Percentiles rank a stretch among this genome's conserved stretches.
Evolutionary conservation across 1,140 invertebrate genomes (phyloP).

Genomic region (Homalodisca vitripennis): DNA sequence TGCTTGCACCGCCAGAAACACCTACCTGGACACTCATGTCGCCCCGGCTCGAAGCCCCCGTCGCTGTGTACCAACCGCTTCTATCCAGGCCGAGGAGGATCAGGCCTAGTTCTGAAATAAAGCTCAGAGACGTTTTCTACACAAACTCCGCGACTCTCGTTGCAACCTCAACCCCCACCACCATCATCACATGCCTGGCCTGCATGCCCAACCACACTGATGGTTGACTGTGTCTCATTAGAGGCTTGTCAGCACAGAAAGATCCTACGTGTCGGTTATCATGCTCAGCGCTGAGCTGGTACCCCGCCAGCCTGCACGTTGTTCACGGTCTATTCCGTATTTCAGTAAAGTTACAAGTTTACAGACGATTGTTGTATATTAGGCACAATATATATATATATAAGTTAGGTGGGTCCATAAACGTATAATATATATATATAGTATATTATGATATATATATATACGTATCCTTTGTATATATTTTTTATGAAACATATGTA

Average conservation of each 20-base stretch:
- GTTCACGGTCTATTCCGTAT: neutral
- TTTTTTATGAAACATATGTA: too few relatives aligned
- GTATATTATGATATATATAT: too few relatives aligned
- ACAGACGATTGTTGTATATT: too few relatives aligned
- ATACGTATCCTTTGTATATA: too few relatives aligned
- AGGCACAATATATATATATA: too few relatives aligned
- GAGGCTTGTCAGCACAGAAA: neutral
- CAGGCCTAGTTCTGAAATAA: conserved; percentile 51
- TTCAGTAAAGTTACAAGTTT: neutral
- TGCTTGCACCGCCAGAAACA: conserved; percentile 73
- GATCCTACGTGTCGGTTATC: neutral
- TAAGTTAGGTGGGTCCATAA: too few relatives aligned
- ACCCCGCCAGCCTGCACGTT: neutral
- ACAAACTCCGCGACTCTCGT: too few relatives aligned
- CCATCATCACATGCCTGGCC: conserved; percentile 67
- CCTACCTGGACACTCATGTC: conserved; percentile 59
- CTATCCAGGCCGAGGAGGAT: conserved; percentile 42
- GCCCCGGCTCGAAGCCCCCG: conserved; percentile 58
- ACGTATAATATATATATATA: too few relatives aligned
- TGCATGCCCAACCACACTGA: conserved; percentile 70
- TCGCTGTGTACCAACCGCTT: conserved; percentile 67
- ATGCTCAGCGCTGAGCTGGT: neutral
- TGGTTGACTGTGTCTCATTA: conserved; percentile 50
- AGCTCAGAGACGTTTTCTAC: conserved; percentile 59
- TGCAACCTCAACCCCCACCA: too few relatives aligned